Conservation (phyloP, 2,888 invertebrate species). For the Drosophila leonis region DNA sequence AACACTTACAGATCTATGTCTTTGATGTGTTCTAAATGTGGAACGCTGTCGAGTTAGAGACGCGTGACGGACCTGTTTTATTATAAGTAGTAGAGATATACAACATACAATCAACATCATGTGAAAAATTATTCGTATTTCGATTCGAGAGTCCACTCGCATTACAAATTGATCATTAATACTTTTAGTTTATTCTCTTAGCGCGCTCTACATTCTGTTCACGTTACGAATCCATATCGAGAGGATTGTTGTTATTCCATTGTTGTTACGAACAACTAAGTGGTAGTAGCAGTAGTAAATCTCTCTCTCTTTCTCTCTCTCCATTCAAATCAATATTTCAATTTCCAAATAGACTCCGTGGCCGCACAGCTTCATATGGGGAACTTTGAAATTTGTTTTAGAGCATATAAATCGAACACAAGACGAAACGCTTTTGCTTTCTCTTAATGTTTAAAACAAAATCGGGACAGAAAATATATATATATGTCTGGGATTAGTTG, state of each 20-base stretch:
- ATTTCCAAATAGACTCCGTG: conserved; percentile 38
- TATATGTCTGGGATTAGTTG: conserved; percentile 15
- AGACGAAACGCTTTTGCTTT: conserved; percentile 28
- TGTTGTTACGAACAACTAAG: conserved; percentile 9
- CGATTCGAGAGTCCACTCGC: conserved; percentile 15
- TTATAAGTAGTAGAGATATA: conserved; percentile 73
- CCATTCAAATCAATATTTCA: conserved; percentile 28
- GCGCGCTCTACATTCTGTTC: conserved; percentile 1
- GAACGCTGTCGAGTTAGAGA: conserved; percentile 90
- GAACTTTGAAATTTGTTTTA: conserved; percentile 21
- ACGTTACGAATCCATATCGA: not conserved
- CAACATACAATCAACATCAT: conserved; percentile 56
- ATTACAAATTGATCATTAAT: conserved; percentile 6
- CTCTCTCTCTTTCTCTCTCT: no score
- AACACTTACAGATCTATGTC: conserved; percentile 90
- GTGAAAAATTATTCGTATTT: conserved; percentile 44
- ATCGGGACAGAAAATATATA: conserved; percentile 17
- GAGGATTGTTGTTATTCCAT: conserved; percentile 12
- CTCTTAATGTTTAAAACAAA: conserved; percentile 16
- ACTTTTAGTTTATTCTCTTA: not conserved
- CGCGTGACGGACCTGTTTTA: conserved; percentile 89
- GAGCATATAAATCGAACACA: conserved; percentile 30
- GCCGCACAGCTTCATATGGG: conserved; percentile 29
- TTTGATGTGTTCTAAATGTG: conserved; percentile 89
- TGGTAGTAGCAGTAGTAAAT: conserved; percentile 2